Conservation (phyloP, 1,140 invertebrate genomes). For the Penaeus indicus region DNA sequence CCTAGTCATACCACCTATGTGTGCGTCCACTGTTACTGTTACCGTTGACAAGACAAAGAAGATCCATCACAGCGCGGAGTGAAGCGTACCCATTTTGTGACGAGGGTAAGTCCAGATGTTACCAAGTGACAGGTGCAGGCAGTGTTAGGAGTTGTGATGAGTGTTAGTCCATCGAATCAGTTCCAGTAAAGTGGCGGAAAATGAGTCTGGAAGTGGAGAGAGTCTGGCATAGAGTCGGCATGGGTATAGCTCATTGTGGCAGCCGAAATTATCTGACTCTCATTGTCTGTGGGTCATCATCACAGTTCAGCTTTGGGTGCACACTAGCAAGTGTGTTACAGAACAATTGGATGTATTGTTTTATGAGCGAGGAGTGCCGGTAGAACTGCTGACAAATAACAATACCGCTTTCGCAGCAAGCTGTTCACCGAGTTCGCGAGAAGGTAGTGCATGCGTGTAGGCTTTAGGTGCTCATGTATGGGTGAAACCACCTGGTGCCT, state of each 20-base stretch:
- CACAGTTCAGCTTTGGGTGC: not conserved
- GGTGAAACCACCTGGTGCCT: not conserved
- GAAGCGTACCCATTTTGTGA: slow-evolving; percentile 7
- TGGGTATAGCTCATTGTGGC: not conserved
- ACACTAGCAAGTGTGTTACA: not conserved
- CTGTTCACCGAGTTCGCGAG: not conserved
- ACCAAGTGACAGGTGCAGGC: not conserved
- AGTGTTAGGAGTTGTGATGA: not conserved
- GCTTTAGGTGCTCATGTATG: slow-evolving; percentile 12
- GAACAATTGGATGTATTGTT: not conserved
- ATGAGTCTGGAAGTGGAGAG: not conserved
- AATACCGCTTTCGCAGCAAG: slow-evolving; percentile 18
- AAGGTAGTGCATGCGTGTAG: not conserved
- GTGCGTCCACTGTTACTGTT: not conserved
- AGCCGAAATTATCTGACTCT: not conserved
- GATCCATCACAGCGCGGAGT: not conserved
- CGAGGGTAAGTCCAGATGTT: not conserved
- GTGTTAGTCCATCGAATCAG: slow-evolving; percentile 20
- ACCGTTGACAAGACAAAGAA: not conserved
- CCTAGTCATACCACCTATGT: not conserved
- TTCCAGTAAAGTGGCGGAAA: slow-evolving; percentile 26
- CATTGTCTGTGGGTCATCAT: not conserved
- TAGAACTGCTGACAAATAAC: not conserved
- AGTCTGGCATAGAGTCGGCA: not conserved
- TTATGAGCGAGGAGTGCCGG: not conserved